Evolutionary conservation across 2,113 vertebrate species (phyloP).

Genomic region (Melospiza georgiana): DNA sequence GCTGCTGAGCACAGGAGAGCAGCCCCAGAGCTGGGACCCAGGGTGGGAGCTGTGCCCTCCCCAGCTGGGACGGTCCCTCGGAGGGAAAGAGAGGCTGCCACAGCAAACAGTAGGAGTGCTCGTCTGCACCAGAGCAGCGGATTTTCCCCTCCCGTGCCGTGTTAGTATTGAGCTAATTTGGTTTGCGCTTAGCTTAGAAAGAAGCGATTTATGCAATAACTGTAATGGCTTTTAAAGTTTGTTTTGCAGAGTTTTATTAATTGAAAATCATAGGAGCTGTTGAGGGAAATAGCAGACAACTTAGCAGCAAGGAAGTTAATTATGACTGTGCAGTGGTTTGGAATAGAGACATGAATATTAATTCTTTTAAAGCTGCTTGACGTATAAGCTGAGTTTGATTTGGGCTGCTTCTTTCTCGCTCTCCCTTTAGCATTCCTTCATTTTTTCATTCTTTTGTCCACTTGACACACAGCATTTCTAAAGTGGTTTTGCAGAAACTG

Average conservation of each 20-base stretch:
- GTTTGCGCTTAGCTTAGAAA: background rate
- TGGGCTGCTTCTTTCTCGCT: background rate
- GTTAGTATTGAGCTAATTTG: background rate
- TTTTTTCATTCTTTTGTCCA: slow-evolving; percentile 69
- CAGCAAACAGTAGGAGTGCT: background rate
- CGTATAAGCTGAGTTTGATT: background rate
- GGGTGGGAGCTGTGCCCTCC: background rate
- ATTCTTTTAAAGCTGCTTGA: slow-evolving; percentile 45
- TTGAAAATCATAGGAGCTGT: background rate
- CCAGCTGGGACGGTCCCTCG: background rate
- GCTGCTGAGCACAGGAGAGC: background rate
- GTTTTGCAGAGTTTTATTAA: background rate
- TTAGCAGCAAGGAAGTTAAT: background rate
- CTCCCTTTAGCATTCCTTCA: slow-evolving; percentile 62
- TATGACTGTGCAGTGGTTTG: background rate
- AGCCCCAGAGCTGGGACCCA: background rate
- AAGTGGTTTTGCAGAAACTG: slow-evolving; percentile 52
- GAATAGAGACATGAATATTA: slow-evolving; percentile 64
- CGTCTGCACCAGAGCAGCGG: background rate
- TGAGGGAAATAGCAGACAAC: background rate
- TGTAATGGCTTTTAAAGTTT: background rate
- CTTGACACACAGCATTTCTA: slow-evolving; percentile 62
- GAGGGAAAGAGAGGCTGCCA: background rate
- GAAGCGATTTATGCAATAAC: background rate
- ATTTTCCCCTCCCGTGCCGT: background rate